Conservation (phyloP, 2,797 vertebrate genomes). For the Danio jaintianensis region DNA sequence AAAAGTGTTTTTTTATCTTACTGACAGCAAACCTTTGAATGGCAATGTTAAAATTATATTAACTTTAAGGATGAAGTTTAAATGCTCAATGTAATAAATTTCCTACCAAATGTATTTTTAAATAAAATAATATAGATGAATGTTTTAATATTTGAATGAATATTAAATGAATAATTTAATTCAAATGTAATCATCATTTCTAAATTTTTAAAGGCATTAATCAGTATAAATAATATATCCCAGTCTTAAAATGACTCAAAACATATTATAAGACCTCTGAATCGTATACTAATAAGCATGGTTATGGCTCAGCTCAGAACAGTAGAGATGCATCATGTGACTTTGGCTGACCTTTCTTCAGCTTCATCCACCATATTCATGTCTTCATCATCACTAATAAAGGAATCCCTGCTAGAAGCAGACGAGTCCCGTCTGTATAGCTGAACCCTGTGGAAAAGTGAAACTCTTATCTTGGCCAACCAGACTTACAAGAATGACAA, state of each 20-base stretch:
- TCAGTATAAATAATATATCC: neutral
- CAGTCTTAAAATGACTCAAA: neutral
- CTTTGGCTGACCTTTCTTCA: slow-evolving; percentile 67
- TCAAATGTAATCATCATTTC: neutral
- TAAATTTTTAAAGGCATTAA: neutral
- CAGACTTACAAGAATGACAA: neutral
- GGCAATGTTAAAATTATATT: neutral
- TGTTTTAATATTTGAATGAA: neutral
- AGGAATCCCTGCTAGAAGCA: slow-evolving; percentile 72
- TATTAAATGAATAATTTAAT: neutral
- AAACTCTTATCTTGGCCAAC: neutral
- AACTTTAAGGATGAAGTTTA: neutral
- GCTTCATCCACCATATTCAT: neutral
- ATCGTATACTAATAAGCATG: neutral
- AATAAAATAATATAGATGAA: neutral
- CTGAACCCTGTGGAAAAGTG: slow-evolving; percentile 62
- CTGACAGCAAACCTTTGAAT: neutral
- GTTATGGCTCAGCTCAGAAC: neutral
- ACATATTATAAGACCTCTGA: neutral
- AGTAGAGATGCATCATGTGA: neutral
- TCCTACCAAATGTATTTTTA: neutral
- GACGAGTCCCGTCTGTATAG: slow-evolving; percentile 71
- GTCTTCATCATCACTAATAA: slow-evolving; percentile 71
- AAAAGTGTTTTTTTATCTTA: neutral
- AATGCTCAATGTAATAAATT: neutral